A percentile compares a stretch with the other conserved stretches of the same genome.
Evolutionary conservation across 2,888 invertebrate genomes (phyloP).

Genomic region (Congeria kusceri): DNA sequence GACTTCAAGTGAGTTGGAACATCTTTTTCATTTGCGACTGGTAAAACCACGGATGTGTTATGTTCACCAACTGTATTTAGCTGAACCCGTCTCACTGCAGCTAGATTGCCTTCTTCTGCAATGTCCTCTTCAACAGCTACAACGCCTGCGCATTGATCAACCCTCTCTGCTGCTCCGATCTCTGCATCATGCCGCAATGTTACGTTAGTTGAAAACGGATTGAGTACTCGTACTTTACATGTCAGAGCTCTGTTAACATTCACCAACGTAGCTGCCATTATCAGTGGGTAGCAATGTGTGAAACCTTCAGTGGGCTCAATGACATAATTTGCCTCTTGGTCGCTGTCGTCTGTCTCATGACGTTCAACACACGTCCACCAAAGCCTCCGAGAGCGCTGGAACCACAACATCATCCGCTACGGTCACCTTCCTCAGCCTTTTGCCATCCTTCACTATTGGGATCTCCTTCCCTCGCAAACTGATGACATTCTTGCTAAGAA

Average conservation of each 20-base stretch:
- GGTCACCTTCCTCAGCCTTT: slow-evolving; percentile 11
- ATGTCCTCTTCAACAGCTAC: slow-evolving; percentile 9
- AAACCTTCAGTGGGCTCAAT: slow-evolving; percentile 4
- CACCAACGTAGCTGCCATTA: slow-evolving; percentile 35
- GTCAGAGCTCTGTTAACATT: slow-evolving; percentile 28
- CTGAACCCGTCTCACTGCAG: background rate
- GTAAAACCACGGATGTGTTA: too few relatives aligned
- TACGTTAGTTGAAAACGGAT: slow-evolving; percentile 16
- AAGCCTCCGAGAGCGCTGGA: slow-evolving; percentile 18
- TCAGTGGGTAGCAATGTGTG: slow-evolving; percentile 5
- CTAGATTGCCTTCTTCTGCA: background rate
- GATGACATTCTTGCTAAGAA: too few relatives aligned
- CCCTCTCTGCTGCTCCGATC: slow-evolving; percentile 17
- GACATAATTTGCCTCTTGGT: background rate
- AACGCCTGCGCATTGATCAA: background rate
- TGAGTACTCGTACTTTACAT: slow-evolving; percentile 33
- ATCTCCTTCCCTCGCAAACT: too few relatives aligned
- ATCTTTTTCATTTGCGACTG: background rate
- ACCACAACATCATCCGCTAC: slow-evolving; percentile 31
- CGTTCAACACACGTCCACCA: slow-evolving; percentile 36
- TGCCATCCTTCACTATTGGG: too few relatives aligned
- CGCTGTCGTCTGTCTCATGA: slow-evolving; percentile 13
- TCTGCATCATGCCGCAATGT: slow-evolving; percentile 26
- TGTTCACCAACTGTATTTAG: background rate
- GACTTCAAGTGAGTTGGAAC: slow-evolving; percentile 10